Evolutionary conservation across 35 echinoderm and acorn worm species (phyloP).

Genomic region (Strongylocentrotus purpuratus): DNA sequence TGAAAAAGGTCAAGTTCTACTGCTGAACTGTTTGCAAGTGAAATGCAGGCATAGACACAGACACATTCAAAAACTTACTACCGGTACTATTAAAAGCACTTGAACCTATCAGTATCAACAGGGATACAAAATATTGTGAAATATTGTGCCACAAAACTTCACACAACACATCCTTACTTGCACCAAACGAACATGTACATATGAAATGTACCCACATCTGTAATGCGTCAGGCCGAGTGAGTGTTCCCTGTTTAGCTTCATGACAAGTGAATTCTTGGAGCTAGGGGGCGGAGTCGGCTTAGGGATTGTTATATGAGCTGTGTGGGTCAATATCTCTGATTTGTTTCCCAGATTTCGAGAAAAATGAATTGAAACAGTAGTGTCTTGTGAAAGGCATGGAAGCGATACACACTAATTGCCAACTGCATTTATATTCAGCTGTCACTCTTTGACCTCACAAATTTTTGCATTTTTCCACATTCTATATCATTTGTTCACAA

Average conservation of each 20-base stretch:
- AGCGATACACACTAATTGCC: too few relatives aligned
- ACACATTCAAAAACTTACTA: too few relatives aligned
- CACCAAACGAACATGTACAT: background rate
- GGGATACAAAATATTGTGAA: too few relatives aligned
- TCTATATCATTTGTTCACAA: too few relatives aligned
- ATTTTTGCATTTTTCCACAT: too few relatives aligned
- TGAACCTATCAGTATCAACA: too few relatives aligned
- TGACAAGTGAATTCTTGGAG: background rate
- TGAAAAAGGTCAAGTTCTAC: too few relatives aligned
- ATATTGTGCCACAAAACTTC: too few relatives aligned
- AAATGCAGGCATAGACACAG: too few relatives aligned
- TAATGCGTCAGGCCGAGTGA: background rate
- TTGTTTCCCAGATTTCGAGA: background rate
- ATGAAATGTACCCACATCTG: background rate
- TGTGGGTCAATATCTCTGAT: background rate
- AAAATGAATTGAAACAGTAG: background rate
- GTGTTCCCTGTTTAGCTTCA: background rate
- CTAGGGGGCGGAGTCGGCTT: background rate
- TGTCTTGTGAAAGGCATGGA: background rate
- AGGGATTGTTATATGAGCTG: background rate
- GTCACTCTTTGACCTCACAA: too few relatives aligned
- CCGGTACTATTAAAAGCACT: too few relatives aligned
- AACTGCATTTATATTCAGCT: background rate
- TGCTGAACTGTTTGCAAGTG: too few relatives aligned
- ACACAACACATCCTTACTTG: background rate